These are phyloP conservation scores for Ceratitis capitata DNA, from an alignment of 1,140 invertebrate genomes.

Conservation along the genomic window DNA sequence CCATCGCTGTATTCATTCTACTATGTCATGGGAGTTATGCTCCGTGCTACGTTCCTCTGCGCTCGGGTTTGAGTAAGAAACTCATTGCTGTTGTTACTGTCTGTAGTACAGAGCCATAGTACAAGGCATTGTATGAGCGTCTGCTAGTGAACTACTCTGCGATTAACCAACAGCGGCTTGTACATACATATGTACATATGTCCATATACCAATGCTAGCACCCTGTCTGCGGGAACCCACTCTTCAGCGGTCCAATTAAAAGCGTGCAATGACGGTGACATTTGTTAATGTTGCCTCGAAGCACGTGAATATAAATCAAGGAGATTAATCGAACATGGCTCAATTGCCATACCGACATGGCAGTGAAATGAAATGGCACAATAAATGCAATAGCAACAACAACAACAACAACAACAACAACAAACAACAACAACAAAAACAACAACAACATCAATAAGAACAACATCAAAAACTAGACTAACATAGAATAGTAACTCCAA, in stretches of 20 bases:
- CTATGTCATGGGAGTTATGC: no score
- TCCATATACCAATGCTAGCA: no score
- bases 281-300: slow-evolving; percentile 58
- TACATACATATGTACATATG: no score
- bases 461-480: not conserved
- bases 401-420: not conserved
- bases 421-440: not conserved
- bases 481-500: not conserved
- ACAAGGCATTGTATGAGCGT: not conserved
- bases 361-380: slow-evolving; percentile 43
- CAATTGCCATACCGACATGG: slow-evolving; percentile 62
- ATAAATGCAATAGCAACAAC: not conserved
- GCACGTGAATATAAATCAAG: slow-evolving; percentile 65
- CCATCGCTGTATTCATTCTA: no score
- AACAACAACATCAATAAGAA: not conserved
- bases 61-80: not conserved
- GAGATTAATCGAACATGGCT: slow-evolving; percentile 65
- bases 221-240: not conserved
- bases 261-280: slow-evolving; percentile 49
- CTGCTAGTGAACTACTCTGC: not conserved
- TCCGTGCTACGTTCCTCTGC: not conserved
- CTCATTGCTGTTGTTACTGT: not conserved
- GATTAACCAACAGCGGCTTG: no score
- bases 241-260: slow-evolving; percentile 35
- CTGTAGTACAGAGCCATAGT: not conserved